Percentiles rank a stretch among this genome's conserved stretches.
Evolutionary conservation across 2,113 vertebrate genomes (phyloP).

Genomic region (Malurus alboscapulatus): DNA sequence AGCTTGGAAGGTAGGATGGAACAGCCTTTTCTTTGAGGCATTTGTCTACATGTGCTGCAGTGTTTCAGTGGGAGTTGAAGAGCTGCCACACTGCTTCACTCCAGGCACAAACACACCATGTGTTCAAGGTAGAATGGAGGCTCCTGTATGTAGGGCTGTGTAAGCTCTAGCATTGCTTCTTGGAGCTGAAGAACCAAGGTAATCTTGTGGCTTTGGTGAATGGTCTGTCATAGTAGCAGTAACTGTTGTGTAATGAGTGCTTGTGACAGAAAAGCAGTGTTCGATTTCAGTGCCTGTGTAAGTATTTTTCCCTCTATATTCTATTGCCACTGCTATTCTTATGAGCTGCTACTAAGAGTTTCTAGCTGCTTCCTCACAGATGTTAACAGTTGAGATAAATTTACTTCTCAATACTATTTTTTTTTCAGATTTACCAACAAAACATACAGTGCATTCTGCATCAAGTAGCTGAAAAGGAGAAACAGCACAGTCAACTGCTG

Average conservation of each 20-base stretch:
- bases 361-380: background rate
- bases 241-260: background rate
- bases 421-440: constrained; percentile 68
- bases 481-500: background rate
- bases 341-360: background rate
- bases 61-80: background rate
- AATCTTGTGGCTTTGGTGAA: background rate
- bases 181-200: background rate
- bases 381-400: background rate
- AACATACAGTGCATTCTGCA: background rate
- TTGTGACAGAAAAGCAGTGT: background rate
- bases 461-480: constrained; percentile 66
- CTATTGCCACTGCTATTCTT: background rate
- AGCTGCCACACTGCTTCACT: background rate
- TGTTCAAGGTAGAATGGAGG: background rate
- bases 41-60: background rate
- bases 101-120: rapidly evolving
- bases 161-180: background rate
- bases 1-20: constrained; percentile 75
- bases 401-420: background rate
- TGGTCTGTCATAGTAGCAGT: background rate
- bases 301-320: background rate
- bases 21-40: background rate
- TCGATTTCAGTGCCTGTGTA: background rate
- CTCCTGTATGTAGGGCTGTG: rapidly evolving